Percentiles rank a stretch among this genome's conserved stretches.
Evolutionary conservation across 2,888 invertebrate genomes (phyloP).

Genomic region (Lissonota sp.): DNA sequence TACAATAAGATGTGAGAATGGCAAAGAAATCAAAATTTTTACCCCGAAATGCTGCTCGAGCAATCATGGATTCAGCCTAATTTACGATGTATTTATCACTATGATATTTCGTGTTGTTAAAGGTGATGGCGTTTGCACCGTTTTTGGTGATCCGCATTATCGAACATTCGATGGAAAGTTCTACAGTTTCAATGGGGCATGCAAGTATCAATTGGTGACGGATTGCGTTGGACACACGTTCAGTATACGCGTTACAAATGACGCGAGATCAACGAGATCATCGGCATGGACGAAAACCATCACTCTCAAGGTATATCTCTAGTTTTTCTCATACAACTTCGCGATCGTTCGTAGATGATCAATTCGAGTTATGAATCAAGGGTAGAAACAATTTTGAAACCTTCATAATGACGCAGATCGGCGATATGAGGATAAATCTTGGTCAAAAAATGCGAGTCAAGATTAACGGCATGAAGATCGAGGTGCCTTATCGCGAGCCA

Average conservation of each 20-base stretch:
- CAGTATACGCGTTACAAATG: constrained; percentile 95
- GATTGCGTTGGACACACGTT: constrained; percentile 93
- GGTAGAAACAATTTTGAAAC: not conserved
- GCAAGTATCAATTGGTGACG: constrained; percentile 94
- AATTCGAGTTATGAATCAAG: too few species aligned
- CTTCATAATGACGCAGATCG: constrained; percentile 82
- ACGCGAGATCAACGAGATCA: constrained; percentile 90
- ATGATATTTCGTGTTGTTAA: not conserved
- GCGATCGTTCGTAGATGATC: too few species aligned
- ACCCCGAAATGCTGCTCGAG: too few species aligned
- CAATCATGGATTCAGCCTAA: too few species aligned
- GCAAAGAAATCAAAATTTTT: too few species aligned
- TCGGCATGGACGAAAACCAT: constrained; percentile 97
- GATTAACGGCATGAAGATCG: constrained; percentile 91
- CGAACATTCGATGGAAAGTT: constrained; percentile 97
- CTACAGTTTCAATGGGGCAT: constrained; percentile 96
- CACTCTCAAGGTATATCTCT: constrained; percentile 87
- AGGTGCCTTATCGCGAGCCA: constrained; percentile 88
- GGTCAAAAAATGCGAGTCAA: constrained; percentile 94
- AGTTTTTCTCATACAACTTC: too few species aligned
- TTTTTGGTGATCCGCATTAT: constrained; percentile 98
- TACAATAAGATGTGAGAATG: too few species aligned
- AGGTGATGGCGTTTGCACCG: constrained; percentile 95
- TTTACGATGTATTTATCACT: not conserved
- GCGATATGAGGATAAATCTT: constrained; percentile 91